Conservation (phyloP, 1,140 invertebrate species). For the Berghia stephanieae region DNA sequence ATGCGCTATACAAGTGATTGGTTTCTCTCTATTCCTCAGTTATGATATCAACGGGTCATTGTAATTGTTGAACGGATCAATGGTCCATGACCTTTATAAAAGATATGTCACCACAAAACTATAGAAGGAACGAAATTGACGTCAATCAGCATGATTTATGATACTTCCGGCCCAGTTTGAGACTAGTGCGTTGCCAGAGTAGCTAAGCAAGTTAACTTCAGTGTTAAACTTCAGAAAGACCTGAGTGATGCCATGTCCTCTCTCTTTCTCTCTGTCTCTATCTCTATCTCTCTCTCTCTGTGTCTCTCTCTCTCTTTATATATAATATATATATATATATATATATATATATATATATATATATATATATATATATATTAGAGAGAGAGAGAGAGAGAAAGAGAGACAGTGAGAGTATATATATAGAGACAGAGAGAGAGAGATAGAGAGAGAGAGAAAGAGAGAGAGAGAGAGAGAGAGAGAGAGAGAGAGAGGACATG, state of each 20-base stretch:
- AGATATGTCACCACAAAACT: too few relatives aligned
- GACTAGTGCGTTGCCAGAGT: too few relatives aligned
- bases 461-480: conserved; percentile 2
- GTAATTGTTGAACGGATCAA: too few relatives aligned
- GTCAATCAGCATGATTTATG: too few relatives aligned
- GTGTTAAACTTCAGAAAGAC: neutral
- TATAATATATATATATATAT: conserved; percentile 21
- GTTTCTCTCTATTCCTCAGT: too few relatives aligned
- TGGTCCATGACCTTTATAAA: too few relatives aligned
- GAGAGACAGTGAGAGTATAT: neutral
- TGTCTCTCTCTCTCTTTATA: conserved; percentile 1
- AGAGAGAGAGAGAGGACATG: conserved; percentile 9
- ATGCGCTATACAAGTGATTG: too few relatives aligned
- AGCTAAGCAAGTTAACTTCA: too few relatives aligned
- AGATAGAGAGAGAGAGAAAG: neutral
- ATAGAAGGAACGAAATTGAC: too few relatives aligned
- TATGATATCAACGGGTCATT: too few relatives aligned
- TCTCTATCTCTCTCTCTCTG: neutral
- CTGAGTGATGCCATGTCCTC: neutral
- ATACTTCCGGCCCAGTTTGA: too few relatives aligned
- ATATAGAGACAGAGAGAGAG: neutral
- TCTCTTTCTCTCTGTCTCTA: neutral
- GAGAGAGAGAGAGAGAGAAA: neutral
- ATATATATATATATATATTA: neutral
- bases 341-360: conserved; percentile 9